Evolutionary conservation across 2,113 vertebrate genomes (phyloP).

Genomic region (Orycteropus afer): DNA sequence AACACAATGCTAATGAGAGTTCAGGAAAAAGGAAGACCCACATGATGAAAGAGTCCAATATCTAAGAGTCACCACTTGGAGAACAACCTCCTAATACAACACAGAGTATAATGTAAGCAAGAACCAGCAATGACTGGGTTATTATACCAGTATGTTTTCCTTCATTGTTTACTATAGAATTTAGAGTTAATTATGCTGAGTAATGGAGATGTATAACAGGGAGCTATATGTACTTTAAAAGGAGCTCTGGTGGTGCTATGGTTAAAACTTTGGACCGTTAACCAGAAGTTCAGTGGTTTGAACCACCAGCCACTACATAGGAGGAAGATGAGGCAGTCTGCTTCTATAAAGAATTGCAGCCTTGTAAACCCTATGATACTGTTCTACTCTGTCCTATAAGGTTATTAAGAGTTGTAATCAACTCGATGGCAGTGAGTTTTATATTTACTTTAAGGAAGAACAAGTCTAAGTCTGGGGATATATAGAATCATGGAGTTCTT

Average conservation of each 20-base stretch:
- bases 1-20: too few species aligned
- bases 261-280: too few species aligned
- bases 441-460: not conserved
- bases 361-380: too few species aligned
- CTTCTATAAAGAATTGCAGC: too few species aligned
- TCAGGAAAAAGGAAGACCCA: not conserved
- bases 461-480: not conserved
- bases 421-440: too few species aligned
- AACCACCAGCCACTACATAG: too few species aligned
- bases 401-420: too few species aligned
- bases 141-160: not conserved
- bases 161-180: not conserved
- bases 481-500: not conserved
- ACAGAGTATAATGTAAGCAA: not conserved
- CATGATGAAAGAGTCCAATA: not conserved
- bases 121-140: not conserved
- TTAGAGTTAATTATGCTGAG: not conserved
- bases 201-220: not conserved
- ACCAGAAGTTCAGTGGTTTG: too few species aligned
- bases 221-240: too few species aligned
- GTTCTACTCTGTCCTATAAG: too few species aligned
- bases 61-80: not conserved
- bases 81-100: not conserved
- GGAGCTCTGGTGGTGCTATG: too few species aligned
- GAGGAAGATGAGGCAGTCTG: too few species aligned